These are phyloP conservation scores for Platycheirus albimanus DNA, from an alignment of 2,888 invertebrate genomes.

Conservation along the genomic window DNA sequence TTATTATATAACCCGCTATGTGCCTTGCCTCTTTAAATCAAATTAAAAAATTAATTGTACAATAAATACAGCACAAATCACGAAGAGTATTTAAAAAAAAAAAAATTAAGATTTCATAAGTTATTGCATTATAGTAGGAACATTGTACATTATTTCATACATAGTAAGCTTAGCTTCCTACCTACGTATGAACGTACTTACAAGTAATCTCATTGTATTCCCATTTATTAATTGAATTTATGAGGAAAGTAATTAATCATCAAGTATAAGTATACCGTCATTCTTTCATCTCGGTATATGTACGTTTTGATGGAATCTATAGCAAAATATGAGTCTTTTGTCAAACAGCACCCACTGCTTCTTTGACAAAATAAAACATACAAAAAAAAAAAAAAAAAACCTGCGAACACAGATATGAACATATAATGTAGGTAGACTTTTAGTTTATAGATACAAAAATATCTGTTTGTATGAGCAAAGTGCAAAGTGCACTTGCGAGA, in stretches of 20 bases:
- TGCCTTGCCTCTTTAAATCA: slow-evolving; percentile 57
- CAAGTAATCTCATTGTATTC: slow-evolving; percentile 60
- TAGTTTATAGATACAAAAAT: slow-evolving; percentile 5
- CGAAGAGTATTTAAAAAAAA: slow-evolving; percentile 14
- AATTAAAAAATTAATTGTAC: slow-evolving; percentile 60
- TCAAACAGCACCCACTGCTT: slow-evolving; percentile 24
- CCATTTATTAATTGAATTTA: slow-evolving; percentile 70
- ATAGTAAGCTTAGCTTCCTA: background rate
- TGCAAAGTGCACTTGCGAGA: slow-evolving; percentile 25
- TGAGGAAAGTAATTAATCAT: slow-evolving; percentile 70
- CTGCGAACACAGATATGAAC: no score
- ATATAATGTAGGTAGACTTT: slow-evolving; percentile 41
- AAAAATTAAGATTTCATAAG: slow-evolving; percentile 18
- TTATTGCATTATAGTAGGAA: slow-evolving; percentile 16
- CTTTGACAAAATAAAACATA: background rate
- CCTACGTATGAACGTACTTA: background rate
- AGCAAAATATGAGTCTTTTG: slow-evolving; percentile 44
- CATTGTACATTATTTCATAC: no score
- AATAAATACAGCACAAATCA: slow-evolving; percentile 29
- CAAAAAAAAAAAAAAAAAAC: slow-evolving; percentile 38
- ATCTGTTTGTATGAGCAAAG: background rate
- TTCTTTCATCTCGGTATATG: slow-evolving; percentile 15
- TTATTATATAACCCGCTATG: slow-evolving; percentile 43
- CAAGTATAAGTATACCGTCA: slow-evolving; percentile 5
- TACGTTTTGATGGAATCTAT: slow-evolving; percentile 25